Percentiles rank a stretch among this genome's conserved stretches.
phyloP scores from a whole-genome alignment of 2,888 invertebrate species.

The Calameuta idolon region DNA sequence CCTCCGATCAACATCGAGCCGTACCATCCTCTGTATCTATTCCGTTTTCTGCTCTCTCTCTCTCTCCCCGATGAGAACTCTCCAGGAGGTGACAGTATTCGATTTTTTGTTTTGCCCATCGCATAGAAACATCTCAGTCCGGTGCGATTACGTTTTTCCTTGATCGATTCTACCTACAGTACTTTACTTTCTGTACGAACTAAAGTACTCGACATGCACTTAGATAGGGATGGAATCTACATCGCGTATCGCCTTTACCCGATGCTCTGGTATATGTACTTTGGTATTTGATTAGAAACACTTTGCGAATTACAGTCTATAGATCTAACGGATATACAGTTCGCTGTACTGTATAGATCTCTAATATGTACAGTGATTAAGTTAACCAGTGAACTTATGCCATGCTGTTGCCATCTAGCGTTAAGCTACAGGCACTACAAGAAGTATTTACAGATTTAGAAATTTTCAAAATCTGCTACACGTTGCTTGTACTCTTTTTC shows the following conservation, averaged over 20 bases:
- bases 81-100: neutral
- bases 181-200: neutral
- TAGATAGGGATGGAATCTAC: too few species aligned
- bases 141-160: neutral
- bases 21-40: conserved; percentile 38
- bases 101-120: neutral
- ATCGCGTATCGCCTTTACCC: neutral
- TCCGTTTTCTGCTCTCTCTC: conserved; percentile 22
- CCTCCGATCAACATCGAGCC: conserved; percentile 53
- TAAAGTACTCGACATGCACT: neutral
- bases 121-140: neutral
- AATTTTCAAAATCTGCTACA: neutral
- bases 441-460: neutral
- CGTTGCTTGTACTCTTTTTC: neutral
- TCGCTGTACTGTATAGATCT: neutral
- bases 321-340: too few species aligned
- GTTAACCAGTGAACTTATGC: neutral
- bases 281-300: neutral
- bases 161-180: neutral
- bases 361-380: neutral
- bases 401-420: neutral
- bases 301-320: neutral
- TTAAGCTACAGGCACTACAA: neutral
- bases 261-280: neutral
- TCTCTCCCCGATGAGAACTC: neutral